Evolutionary conservation across 1,140 invertebrate species (phyloP), one percentile per base, ranked within the genome.

Genomic region (Drosophila takahashii): DNA sequence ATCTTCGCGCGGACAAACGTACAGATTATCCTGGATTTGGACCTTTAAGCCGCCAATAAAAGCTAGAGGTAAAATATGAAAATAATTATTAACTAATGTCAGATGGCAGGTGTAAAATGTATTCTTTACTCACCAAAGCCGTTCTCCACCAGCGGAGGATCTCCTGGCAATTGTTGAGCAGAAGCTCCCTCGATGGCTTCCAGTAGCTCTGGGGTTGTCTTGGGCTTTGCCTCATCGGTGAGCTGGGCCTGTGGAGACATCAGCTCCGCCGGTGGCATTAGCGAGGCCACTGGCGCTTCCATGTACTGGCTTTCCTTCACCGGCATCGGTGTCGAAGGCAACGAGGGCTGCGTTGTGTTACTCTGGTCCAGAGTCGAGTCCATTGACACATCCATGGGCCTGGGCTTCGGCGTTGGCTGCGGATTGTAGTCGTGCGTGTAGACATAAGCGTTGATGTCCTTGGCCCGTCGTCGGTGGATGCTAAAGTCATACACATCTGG

Each of bases 1-100:
- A 5, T 95, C 95, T 57, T 96, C 95, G 56, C 96, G 95, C 0
- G 96, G 96, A 92, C 97, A 99, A 26, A 95, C 94, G 44, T 96
- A 95, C 9, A 95, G 93, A 77, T 95, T 95, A 37, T 96, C 94
- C 51, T 96, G 94, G 60, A 95, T 94, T 92, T 95, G 94, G 2
- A 96, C 95, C 84, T 95, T 95, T 11, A 95, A 75, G 10, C 95
- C 94, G 13, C 95, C 95, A 59, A 95, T 95, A 42, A 94, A 95
- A 34, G 95, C 95, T 94, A 90, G 92, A 93, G 8, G 22, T 3
- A 1, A 22, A 1, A 16, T 57, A 52, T 22, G 34, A 27, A 16
- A 22, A 44, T 4, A 9, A 10, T 22, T 22, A 3, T n/a, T 41
- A 47, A 34, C 3, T 7, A 2, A 0, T 7, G 4, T 7, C 9